Evolutionary conservation across 2,797 vertebrate species (phyloP).

Genomic region (Acestrorhynchus altus): DNA sequence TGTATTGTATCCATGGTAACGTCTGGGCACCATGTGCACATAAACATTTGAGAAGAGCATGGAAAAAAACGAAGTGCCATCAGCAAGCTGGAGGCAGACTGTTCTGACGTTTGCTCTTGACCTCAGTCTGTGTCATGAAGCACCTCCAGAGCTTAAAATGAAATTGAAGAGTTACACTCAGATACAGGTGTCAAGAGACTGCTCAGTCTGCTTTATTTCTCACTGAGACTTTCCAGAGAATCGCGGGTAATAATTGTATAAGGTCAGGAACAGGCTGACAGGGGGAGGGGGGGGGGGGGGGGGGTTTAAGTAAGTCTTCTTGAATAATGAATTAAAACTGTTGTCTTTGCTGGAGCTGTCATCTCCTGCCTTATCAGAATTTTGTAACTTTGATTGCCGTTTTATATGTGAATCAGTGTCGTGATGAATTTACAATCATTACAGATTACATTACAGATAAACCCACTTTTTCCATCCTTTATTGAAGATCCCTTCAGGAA

Average conservation of each 20-base stretch:
- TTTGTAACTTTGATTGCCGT: too few relatives aligned
- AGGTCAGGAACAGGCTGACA: neutral
- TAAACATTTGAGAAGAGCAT: slow-evolving; percentile 1
- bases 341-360: neutral
- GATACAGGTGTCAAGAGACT: slow-evolving; percentile 15
- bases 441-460: too few relatives aligned
- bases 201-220: slow-evolving; percentile 32
- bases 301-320: neutral
- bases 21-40: slow-evolving; percentile 9
- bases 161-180: neutral
- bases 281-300: neutral
- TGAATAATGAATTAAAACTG: neutral
- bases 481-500: too few relatives aligned
- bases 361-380: too few relatives aligned
- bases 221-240: neutral
- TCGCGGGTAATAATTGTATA: neutral
- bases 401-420: too few relatives aligned
- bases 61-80: neutral
- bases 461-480: too few relatives aligned
- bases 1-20: slow-evolving; percentile 29
- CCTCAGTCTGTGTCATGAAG: slow-evolving; percentile 10
- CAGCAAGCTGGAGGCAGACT: neutral
- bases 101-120: neutral
- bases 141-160: slow-evolving; percentile 1
- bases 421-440: too few relatives aligned